phyloP scores from a whole-genome alignment of 64 coral and sea anemone genomes.

The Porites australiensis region DNA sequence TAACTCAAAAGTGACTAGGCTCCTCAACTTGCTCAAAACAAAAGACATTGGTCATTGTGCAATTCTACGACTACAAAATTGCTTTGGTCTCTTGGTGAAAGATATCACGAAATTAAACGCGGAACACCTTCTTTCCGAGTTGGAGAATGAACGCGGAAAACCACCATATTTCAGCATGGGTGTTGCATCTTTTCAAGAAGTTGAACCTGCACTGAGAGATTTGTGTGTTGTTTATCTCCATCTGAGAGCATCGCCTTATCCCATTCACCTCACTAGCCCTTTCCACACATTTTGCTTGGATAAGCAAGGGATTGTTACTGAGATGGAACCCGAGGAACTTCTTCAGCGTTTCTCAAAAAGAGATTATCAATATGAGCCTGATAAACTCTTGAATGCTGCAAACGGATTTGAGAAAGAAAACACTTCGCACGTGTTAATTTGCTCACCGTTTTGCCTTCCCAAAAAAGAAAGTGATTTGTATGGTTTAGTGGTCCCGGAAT shows the following conservation, averaged over 20 bases:
- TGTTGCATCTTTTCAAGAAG: background rate
- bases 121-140: slow-evolving; percentile 34
- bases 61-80: slow-evolving; percentile 25
- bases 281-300: slow-evolving; percentile 47
- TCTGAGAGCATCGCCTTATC: slow-evolving; percentile 65
- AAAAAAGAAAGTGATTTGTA: slow-evolving; percentile 61
- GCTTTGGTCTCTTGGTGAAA: slow-evolving; percentile 49
- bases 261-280: slow-evolving; percentile 71
- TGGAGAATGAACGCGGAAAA: slow-evolving; percentile 47
- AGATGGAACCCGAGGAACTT: slow-evolving; percentile 55
- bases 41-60: background rate
- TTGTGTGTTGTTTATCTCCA: slow-evolving; percentile 77
- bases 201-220: background rate
- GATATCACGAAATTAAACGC: slow-evolving; percentile 3
- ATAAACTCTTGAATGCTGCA: slow-evolving; percentile 57
- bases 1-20: background rate
- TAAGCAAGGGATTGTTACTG: background rate
- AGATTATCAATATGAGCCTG: slow-evolving; percentile 38
- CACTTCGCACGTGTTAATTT: slow-evolving; percentile 69
- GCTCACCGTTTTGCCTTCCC: slow-evolving; percentile 65
- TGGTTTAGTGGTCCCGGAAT: slow-evolving; percentile 79
- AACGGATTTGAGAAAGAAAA: slow-evolving; percentile 68
- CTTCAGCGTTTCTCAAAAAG: slow-evolving; percentile 36
- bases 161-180: slow-evolving; percentile 4
- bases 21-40: background rate